Conservation (phyloP, 2,113 vertebrate species). For the Cromileptes altivelis region DNA sequence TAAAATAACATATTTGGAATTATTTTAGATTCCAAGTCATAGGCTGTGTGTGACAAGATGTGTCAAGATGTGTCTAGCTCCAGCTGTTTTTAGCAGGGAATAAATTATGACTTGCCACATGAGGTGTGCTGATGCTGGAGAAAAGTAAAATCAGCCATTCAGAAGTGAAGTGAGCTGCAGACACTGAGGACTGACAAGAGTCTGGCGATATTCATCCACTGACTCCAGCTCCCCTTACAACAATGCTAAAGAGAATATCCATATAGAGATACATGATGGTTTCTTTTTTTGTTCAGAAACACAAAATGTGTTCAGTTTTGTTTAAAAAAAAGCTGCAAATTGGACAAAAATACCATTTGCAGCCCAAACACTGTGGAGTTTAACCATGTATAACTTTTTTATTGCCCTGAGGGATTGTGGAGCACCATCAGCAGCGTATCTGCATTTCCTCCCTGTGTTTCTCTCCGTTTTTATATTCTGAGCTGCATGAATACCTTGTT, state of each 20-base stretch:
- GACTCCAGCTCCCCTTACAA: background rate
- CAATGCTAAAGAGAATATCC: background rate
- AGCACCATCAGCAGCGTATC: background rate
- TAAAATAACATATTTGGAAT: background rate
- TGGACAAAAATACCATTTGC: background rate
- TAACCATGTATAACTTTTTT: background rate
- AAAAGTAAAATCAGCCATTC: constrained; percentile 28
- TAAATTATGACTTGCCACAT: constrained; percentile 57
- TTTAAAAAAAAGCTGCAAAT: background rate
- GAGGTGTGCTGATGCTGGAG: constrained; percentile 33
- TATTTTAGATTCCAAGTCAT: constrained; percentile 4
- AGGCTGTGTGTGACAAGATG: constrained; percentile 19
- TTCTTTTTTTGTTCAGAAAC: background rate
- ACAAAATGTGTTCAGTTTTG: background rate
- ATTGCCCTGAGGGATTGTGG: background rate
- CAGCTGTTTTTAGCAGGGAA: constrained; percentile 53
- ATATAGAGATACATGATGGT: background rate
- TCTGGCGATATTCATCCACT: background rate
- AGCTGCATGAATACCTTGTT: background rate
- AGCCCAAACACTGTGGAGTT: background rate
- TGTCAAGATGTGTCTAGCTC: constrained; percentile 20
- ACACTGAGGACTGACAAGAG: background rate
- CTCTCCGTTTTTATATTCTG: background rate
- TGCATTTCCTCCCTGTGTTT: background rate
- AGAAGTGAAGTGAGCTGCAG: constrained; percentile 13